Evolutionary conservation across 2,113 vertebrate genomes (phyloP), one percentile per base, ranked within the genome.

Genomic region (Neofelis nebulosa): DNA sequence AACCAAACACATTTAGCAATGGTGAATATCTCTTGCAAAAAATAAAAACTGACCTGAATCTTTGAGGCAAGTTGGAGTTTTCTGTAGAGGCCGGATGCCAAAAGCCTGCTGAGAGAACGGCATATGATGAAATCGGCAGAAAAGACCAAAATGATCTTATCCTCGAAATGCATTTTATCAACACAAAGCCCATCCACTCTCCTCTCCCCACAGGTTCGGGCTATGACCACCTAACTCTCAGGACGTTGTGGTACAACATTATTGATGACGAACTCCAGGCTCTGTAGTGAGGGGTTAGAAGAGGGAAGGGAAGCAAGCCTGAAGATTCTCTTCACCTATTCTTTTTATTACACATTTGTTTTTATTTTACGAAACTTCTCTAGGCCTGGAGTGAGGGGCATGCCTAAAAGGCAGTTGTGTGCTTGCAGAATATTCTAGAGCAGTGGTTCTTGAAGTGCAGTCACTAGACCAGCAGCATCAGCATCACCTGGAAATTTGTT

Each of bases 21-120:
- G 66, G 68, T 80, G 36, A 78, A 11, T 94, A 57, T 66, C 91
- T 95, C 74, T 93, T 76, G 12, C 93, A 95, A 86, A 98, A 97
- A 97, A 82, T 95, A 97, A 97, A 78, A 83, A 76, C 71, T 93
- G 66, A 89, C 93, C 90, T 97, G 73, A 78, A 36, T 95, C 88
- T 61, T 50, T 65, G 83, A 89, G 83, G 97, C 94, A 89, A 63
- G 66, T 66, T 97, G 74, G 94, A 89, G 61, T 90, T 96, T 95
- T 93, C 96, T 94, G 88, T 85, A 84, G 93, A 92, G 91, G 74
- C 69, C 88, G 85, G 94, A 73, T 94, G 80, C 85, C 18, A 36
- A 80, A 95, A 96, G 80, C 73, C 81, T 61, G 76, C 76, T 69
- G 90, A 76, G 91, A 94, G 78, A 95, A 57, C 91, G 93, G 96